Percentiles rank a stretch among this genome's conserved stretches.
These are phyloP conservation scores for Yasuhikotakia modesta DNA, from an alignment of 2,797 vertebrate species.

Conservation along the genomic window DNA sequence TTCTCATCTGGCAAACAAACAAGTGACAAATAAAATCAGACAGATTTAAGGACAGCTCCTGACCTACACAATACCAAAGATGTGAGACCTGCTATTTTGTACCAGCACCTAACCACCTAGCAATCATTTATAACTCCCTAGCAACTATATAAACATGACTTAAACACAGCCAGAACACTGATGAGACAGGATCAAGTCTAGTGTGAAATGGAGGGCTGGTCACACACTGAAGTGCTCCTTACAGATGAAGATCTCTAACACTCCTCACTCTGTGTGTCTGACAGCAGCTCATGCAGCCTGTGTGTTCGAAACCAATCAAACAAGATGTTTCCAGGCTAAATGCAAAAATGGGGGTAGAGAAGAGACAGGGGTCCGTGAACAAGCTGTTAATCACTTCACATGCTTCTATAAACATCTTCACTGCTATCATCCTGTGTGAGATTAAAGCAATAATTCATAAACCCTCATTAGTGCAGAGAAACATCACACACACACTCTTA, in stretches of 20 bases:
- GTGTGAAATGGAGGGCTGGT: not conserved
- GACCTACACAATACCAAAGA: not conserved
- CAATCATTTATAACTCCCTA: not conserved
- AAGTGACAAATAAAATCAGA: not conserved
- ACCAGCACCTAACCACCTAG: not conserved
- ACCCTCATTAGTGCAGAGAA: constrained; percentile 41
- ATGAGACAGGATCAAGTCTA: not conserved
- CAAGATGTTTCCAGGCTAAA: constrained; percentile 18
- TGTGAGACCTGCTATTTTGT: not conserved
- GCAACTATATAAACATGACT: not conserved
- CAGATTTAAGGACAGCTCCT: not conserved
- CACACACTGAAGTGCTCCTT: not conserved
- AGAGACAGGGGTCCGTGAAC: constrained; percentile 10
- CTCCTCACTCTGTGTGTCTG: no score
- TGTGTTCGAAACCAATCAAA: constrained; percentile 51
- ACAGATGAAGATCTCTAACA: not conserved
- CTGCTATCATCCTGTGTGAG: constrained; percentile 38
- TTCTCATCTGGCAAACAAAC: no score
- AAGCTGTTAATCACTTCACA: constrained; percentile 46
- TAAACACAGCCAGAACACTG: no score
- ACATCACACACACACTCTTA: no score
- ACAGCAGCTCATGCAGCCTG: constrained; percentile 44
- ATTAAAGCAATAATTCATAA: constrained; percentile 54
- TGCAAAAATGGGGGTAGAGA: not conserved
- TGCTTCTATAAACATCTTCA: constrained; percentile 37